Evolutionary conservation across 2,797 vertebrate genomes (phyloP), one percentile per base, ranked within the genome.

Genomic region (Sciaenops ocellatus): DNA sequence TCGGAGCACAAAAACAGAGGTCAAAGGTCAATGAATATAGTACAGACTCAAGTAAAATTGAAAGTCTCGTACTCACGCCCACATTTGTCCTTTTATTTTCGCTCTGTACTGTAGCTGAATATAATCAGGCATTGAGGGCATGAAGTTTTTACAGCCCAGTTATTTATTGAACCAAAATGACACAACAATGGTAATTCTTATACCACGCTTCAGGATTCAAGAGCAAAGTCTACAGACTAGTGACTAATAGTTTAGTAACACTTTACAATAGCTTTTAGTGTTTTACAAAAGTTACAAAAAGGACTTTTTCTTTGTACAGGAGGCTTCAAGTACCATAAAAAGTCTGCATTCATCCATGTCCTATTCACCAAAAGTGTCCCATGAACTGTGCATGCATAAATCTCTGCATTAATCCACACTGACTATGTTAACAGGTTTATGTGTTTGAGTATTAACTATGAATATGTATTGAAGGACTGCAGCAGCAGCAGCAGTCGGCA

Each of bases 91-190:
- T 73, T 78, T 71, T 22, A 0, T 59, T 54, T 57, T 5, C 22
- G 26, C 73, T 38, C 51, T 22, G 51, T 63, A 54, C 75, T 24
- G 28, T 59, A 71, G 17, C 64, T 48, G 50, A 67, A 66, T 44
- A 52, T 26, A 76, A 77, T 85, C 55, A 61, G 51, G 46, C 70
- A 76, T 60, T 69, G 50, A 77, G 50, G 63, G 59, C n/a, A 50
- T 38, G 34, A 38, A 7, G 60, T 28, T 69, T 78, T 82, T 78
- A 82, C 50, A 26, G 71, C 71, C 61, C 70, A 63, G 93, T 94
- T 94, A 94, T 91, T 92, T 87, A 94, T 94, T 94, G 89, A 94
- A 76, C 88, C 71, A 73, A 81, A 83, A 79, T 50, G 12, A 78
- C 66, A 65, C 5, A 52, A 65, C 60, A 46, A 69, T 28, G 26